Evolutionary conservation across 2,888 invertebrate species (phyloP).

Genomic region (Pammene fasciana): DNA sequence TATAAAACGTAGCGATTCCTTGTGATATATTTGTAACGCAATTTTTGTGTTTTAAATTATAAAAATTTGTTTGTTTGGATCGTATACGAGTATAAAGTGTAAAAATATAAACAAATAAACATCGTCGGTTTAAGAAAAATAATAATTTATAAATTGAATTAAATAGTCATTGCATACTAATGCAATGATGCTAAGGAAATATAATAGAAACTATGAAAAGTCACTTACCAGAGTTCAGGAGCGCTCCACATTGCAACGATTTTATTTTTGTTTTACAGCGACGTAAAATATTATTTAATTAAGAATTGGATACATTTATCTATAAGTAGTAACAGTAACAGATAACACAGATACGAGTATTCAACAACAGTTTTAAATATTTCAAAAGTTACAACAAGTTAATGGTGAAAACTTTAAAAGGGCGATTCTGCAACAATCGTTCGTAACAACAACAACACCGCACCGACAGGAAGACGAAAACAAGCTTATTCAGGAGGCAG

Average conservation of each 20-base stretch:
- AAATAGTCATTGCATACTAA: neutral
- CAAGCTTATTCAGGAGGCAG: constrained; percentile 59
- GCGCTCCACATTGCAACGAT: constrained; percentile 50
- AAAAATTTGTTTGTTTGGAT: too few species aligned
- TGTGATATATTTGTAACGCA: too few species aligned
- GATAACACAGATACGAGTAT: constrained; percentile 80
- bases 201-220: constrained; percentile 25
- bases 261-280: constrained; percentile 61
- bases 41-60: too few species aligned
- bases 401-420: constrained; percentile 54
- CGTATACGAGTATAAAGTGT: too few species aligned
- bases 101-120: too few species aligned
- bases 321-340: constrained; percentile 77
- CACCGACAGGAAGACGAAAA: constrained; percentile 70
- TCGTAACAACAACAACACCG: constrained; percentile 73
- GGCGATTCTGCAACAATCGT: constrained; percentile 57
- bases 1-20: too few species aligned
- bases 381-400: constrained; percentile 78
- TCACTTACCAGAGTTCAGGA: constrained; percentile 60
- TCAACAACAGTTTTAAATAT: constrained; percentile 78
- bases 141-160: too few species aligned
- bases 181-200: neutral
- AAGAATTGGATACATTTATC: constrained; percentile 66
- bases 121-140: too few species aligned
- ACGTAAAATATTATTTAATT: constrained; percentile 62